Evolutionary conservation across 2,113 vertebrate genomes (phyloP).

Genomic region (Austrofundulus limnaeus): DNA sequence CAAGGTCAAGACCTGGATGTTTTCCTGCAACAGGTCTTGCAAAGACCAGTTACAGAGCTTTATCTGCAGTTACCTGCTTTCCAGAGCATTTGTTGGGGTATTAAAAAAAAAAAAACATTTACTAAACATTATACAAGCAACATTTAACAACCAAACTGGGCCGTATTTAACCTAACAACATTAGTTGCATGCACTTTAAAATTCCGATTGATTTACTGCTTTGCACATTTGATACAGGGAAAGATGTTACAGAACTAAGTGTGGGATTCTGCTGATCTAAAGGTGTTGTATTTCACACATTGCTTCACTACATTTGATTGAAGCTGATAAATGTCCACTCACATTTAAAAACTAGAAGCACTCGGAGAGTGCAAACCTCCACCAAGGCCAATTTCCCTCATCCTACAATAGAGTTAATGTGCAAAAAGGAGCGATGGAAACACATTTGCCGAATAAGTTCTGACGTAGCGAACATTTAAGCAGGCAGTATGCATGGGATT

Average conservation of each 20-base stretch:
- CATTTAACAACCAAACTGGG: neutral
- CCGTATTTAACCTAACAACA: neutral
- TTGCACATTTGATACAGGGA: neutral
- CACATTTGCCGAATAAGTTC: too few relatives aligned
- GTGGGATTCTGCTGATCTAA: neutral
- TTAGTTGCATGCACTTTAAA: too few relatives aligned
- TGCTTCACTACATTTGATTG: neutral
- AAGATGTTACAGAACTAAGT: neutral
- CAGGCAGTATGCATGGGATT: too few relatives aligned
- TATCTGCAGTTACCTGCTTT: slow-evolving; percentile 10
- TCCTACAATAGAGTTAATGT: too few relatives aligned
- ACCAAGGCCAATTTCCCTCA: too few relatives aligned
- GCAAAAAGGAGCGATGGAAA: too few relatives aligned
- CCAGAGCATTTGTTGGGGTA: too few relatives aligned
- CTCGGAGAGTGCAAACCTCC: too few relatives aligned
- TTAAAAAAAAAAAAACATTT: too few relatives aligned
- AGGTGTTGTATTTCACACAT: neutral
- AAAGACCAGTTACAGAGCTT: slow-evolving; percentile 9
- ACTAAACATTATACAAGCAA: too few relatives aligned
- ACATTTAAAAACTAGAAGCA: too few relatives aligned
- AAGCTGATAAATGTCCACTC: neutral
- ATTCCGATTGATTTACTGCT: neutral
- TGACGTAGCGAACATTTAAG: too few relatives aligned
- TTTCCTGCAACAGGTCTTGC: neutral
- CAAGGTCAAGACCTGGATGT: slow-evolving; percentile 22